Conservation (phyloP, 2,113 vertebrate genomes). For the Ageneiosus marmoratus region DNA sequence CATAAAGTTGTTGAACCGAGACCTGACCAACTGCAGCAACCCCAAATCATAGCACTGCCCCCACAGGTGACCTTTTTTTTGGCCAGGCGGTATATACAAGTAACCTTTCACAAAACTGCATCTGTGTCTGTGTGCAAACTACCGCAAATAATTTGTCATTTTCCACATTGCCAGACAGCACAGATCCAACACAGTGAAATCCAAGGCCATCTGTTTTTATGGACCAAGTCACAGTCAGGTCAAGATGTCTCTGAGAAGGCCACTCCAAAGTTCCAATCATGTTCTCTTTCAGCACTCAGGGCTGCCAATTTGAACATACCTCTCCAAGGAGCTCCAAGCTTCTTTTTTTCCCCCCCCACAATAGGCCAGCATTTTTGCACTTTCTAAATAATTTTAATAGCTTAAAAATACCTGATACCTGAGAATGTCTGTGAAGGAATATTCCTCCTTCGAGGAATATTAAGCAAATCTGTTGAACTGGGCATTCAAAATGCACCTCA, state of each 20-base stretch:
- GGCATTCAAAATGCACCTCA: not conserved
- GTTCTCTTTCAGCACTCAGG: constrained; percentile 40
- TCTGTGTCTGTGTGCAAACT: not conserved
- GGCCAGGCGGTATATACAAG: too few relatives aligned
- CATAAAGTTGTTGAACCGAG: too few relatives aligned
- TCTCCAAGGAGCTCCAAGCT: constrained; percentile 46
- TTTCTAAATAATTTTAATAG: constrained; percentile 42
- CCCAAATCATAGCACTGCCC: too few relatives aligned
- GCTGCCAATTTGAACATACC: constrained; percentile 38
- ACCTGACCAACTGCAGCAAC: too few relatives aligned
- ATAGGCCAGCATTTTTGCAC: constrained; percentile 37
- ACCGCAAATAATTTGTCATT: constrained; percentile 19
- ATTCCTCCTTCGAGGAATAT: constrained; percentile 47
- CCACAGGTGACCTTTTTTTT: too few relatives aligned
- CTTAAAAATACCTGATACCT: constrained; percentile 13
- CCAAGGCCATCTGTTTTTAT: constrained; percentile 43
- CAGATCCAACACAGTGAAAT: constrained; percentile 27
- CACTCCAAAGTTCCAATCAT: constrained; percentile 43
- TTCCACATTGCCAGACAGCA: constrained; percentile 36
- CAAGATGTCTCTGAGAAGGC: constrained; percentile 43
- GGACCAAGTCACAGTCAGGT: constrained; percentile 32
- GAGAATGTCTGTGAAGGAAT: constrained; percentile 6
- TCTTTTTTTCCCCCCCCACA: constrained; percentile 1
- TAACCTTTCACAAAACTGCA: not conserved
- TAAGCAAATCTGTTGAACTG: constrained; percentile 32